Conservation (phyloP, 2,113 vertebrate genomes). For the Monarcha castaneiventris region DNA sequence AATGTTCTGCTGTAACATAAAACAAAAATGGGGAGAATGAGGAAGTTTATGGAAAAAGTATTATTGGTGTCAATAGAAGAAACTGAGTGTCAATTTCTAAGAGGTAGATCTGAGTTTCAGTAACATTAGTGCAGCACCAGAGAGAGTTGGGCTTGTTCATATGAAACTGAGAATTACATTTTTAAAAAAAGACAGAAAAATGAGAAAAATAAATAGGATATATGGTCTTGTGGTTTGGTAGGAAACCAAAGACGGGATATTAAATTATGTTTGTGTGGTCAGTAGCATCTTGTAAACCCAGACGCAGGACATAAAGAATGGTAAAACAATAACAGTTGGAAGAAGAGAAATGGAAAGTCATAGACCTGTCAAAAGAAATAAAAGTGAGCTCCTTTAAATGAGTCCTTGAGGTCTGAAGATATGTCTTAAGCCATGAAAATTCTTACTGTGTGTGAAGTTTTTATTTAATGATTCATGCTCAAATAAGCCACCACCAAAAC, state of each 20-base stretch:
- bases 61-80: neutral
- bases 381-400: neutral
- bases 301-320: neutral
- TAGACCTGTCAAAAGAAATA: neutral
- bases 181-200: neutral
- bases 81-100: neutral
- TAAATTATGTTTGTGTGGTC: neutral
- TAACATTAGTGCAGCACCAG: neutral
- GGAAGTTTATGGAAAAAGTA: neutral
- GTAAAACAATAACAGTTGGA: neutral
- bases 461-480: neutral
- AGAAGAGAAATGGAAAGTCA: neutral
- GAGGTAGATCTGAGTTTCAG: neutral
- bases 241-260: neutral
- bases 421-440: neutral
- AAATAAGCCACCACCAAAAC: neutral
- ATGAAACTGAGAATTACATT: neutral
- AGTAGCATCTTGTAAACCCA: neutral
- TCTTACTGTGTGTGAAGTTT: neutral
- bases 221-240: neutral
- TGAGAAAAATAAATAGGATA: neutral
- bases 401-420: neutral
- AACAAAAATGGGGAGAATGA: slow-evolving; percentile 18
- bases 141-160: neutral
- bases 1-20: neutral